Conservation (phyloP, 2,888 invertebrate species). For the Quadriops clusia region DNA sequence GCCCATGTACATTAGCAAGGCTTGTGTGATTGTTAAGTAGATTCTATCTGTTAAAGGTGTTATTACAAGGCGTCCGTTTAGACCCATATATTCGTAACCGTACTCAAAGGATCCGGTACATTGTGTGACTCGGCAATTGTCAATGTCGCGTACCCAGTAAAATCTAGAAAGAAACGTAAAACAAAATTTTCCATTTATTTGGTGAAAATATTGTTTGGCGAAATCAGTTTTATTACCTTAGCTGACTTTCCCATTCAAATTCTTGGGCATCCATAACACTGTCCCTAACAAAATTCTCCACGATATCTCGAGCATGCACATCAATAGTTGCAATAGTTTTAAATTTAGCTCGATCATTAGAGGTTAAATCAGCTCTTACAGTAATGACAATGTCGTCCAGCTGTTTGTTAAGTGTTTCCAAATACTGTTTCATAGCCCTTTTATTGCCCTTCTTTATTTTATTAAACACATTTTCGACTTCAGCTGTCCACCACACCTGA, state of each 20-base stretch:
- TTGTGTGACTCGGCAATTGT: conserved; percentile 71
- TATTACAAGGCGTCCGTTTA: conserved; percentile 82
- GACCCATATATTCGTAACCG: conserved; percentile 92
- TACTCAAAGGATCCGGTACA: conserved; percentile 82
- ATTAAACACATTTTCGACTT: conserved; percentile 80
- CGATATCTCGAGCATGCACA: conserved; percentile 84
- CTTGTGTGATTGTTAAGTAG: conserved; percentile 87
- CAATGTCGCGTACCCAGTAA: conserved; percentile 76
- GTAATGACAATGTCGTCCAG: conserved; percentile 73
- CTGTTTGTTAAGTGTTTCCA: conserved; percentile 67
- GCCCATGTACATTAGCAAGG: conserved; percentile 81
- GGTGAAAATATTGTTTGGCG: too few relatives aligned
- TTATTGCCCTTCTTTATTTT: conserved; percentile 64
- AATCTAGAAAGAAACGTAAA: too few relatives aligned
- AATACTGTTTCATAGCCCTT: conserved; percentile 82
- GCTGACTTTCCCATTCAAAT: conserved; percentile 90
- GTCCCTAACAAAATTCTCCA: conserved; percentile 67
- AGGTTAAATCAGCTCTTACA: conserved; percentile 55
- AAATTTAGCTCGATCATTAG: conserved; percentile 79
- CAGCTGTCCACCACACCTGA: conserved; percentile 93
- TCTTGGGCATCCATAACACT: conserved; percentile 74
- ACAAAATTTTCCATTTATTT: too few relatives aligned
- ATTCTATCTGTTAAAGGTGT: conserved; percentile 89
- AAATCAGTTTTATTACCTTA: too few relatives aligned
- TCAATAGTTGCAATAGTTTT: conserved; percentile 83